These are phyloP conservation scores for Enoplolaimus lenunculus DNA, from an alignment of 2,888 invertebrate species.

Conservation along the genomic window DNA sequence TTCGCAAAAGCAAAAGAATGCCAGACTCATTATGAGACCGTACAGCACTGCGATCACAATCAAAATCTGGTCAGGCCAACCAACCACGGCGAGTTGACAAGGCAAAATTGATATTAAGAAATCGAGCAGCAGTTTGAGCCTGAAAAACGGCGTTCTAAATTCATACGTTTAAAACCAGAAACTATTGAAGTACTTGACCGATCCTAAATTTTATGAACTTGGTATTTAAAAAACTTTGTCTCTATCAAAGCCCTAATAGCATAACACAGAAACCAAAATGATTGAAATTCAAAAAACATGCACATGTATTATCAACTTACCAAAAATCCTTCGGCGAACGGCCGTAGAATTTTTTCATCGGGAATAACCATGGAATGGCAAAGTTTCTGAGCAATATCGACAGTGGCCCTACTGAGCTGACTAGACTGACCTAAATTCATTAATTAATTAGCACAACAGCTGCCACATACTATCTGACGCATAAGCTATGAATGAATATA, in stretches of 20 bases:
- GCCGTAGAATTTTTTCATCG: conserved; percentile 26
- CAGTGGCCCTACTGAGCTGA: conserved; percentile 21
- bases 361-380: conserved; percentile 31
- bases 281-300: too few species aligned
- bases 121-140: conserved; percentile 32
- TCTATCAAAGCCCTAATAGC: too few species aligned
- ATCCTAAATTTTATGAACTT: too few species aligned
- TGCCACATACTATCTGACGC: too few species aligned
- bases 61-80: conserved; percentile 24
- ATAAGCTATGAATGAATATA: too few species aligned
- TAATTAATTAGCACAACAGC: too few species aligned
- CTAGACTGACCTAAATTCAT: conserved; percentile 21
- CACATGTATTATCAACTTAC: too few species aligned
- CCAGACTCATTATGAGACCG: conserved; percentile 10
- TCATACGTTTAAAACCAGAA: too few species aligned
- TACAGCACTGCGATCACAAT: conserved; percentile 9
- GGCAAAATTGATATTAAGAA: conserved; percentile 29
- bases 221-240: too few species aligned
- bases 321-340: neutral
- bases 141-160: too few species aligned
- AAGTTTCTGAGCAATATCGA: conserved; percentile 29
- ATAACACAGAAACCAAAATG: too few species aligned
- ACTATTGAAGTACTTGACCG: too few species aligned
- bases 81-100: conserved; percentile 26
- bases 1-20: conserved; percentile 24